phyloP scores from a whole-genome alignment of 2,797 vertebrate genomes.

The Coluber constrictor region DNA sequence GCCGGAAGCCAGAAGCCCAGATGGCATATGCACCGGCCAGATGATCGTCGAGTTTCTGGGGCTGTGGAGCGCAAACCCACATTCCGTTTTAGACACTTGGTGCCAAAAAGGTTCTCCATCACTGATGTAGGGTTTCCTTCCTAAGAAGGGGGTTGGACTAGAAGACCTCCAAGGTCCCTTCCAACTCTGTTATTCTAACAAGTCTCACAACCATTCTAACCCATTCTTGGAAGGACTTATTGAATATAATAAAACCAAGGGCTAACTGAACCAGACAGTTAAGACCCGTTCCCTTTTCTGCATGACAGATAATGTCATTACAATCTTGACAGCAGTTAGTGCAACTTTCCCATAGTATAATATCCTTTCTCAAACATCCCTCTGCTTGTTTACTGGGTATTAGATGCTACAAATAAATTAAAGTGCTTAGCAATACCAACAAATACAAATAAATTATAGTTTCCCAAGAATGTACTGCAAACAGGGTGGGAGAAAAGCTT shows the following conservation, averaged over 20 bases:
- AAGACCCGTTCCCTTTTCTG: not conserved
- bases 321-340: conserved; percentile 34
- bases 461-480: not conserved
- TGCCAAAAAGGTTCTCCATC: too few relatives aligned
- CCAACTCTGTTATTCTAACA: too few relatives aligned
- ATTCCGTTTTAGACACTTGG: too few relatives aligned
- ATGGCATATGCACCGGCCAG: too few relatives aligned
- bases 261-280: not conserved
- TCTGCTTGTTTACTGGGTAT: conserved; percentile 3
- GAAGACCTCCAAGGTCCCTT: too few relatives aligned
- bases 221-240: not conserved
- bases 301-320: conserved; percentile 4
- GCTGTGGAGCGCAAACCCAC: too few relatives aligned
- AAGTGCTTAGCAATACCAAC: not conserved
- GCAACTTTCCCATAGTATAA: not conserved
- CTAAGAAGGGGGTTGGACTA: too few relatives aligned
- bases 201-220: too few relatives aligned
- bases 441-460: conserved; percentile 22
- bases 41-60: too few relatives aligned
- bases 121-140: too few relatives aligned
- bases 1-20: too few relatives aligned
- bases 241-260: not conserved
- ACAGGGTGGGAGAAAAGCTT: not conserved
- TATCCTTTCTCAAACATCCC: not conserved
- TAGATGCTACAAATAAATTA: not conserved